Evolutionary conservation across 2,113 vertebrate species (phyloP), one percentile per base, ranked within the genome.

Genomic region (Camelus dromedarius): DNA sequence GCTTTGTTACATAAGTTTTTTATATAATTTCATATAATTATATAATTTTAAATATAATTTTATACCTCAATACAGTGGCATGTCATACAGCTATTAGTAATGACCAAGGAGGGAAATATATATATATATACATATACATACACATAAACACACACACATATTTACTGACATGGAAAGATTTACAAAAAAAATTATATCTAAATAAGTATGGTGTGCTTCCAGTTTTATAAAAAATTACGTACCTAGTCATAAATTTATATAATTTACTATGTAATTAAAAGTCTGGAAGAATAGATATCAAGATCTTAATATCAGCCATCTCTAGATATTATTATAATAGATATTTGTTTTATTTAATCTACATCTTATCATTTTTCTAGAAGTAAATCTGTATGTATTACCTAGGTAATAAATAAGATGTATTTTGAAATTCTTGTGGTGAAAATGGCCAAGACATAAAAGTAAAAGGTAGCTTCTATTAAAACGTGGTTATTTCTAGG

Each of bases 401-500:
- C 30, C 8, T 89, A 15, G 16, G 8, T 60, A 75, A 90, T 76
- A 86, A 96, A 66, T 16, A 66, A 76, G 13, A 83, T 80, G 15
- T 77, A 67, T 86, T 75, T 91, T n/a, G 73, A 84, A 94, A 5
- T 58, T 89, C 48, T 89, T 92, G 11, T 69, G 54, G 8, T 81
- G 8, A 82, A 84, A 94, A 89, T 10, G 70, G 24, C 6, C 50
- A 91, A 91, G 62, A 91, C n/a, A 69, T 66, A 90, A 32, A 60
- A n/a, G 14, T 42, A 38, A 60, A 62, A 42, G 56, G 7, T 54
- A 76, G 8, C 30, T 84, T 94, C 83, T 67, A 60, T 73, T 96
- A 46, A 91, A 87, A n/a, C 72, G 26, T 58, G 46, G 46, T 60
- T 73, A 92, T 95, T 97, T 82, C 64, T 28, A 96, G 26, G 50